These are phyloP conservation scores for Macroramphosus scolopax DNA, from an alignment of 2,797 vertebrate species.

Conservation along the genomic window DNA sequence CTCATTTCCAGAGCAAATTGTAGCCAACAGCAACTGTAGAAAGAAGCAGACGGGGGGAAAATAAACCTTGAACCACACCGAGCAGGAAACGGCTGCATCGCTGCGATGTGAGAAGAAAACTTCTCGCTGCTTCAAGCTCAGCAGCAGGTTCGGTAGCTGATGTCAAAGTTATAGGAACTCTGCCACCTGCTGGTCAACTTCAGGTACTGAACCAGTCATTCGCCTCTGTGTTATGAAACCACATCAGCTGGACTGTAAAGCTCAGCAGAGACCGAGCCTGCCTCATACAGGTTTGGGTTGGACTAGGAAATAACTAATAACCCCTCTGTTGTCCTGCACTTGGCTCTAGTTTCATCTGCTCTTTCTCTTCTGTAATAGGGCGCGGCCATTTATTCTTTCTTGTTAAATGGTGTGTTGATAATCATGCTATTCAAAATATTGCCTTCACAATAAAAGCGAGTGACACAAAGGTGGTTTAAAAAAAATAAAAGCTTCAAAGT, in stretches of 20 bases:
- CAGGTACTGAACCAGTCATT: slow-evolving; percentile 3
- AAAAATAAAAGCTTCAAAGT: no score
- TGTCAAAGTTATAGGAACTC: slow-evolving; percentile 11
- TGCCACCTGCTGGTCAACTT: slow-evolving; percentile 50
- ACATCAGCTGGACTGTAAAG: neutral
- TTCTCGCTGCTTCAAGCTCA: slow-evolving; percentile 47
- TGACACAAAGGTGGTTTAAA: no score
- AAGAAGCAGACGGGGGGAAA: no score
- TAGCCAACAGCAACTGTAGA: slow-evolving; percentile 9
- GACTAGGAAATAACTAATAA: no score
- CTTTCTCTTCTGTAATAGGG: no score
- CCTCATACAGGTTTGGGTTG: neutral
- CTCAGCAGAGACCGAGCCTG: no score
- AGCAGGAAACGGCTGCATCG: slow-evolving; percentile 62
- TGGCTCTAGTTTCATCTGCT: no score
- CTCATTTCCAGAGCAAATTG: neutral
- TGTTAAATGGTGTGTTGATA: no score
- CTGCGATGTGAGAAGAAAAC: slow-evolving; percentile 38
- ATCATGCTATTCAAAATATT: no score
- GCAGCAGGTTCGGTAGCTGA: slow-evolving; percentile 23
- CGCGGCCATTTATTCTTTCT: no score
- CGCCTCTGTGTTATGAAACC: neutral
- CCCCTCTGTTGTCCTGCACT: no score
- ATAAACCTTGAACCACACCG: slow-evolving; percentile 27
- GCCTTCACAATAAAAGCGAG: no score